Evolutionary conservation across 2,888 invertebrate genomes (phyloP).

Genomic region (Hypena proboscidalis): DNA sequence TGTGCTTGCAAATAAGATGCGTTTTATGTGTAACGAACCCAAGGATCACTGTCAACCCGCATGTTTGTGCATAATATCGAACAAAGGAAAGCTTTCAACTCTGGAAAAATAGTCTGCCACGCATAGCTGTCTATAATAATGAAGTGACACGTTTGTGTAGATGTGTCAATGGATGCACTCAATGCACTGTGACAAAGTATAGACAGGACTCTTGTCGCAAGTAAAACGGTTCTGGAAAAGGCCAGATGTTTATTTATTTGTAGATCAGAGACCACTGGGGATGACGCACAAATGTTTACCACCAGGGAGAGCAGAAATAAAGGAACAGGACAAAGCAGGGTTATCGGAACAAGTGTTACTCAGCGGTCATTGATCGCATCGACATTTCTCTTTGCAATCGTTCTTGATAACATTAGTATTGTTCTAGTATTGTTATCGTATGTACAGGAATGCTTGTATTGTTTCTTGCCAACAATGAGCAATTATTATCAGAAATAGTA

Average conservation of each 20-base stretch:
- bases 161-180: background rate
- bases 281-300: conserved; percentile 81
- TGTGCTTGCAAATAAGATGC: conserved; percentile 37
- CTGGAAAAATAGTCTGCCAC: conserved; percentile 15
- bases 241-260: conserved; percentile 75
- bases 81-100: conserved; percentile 21
- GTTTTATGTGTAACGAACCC: conserved; percentile 21
- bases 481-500: conserved; percentile 39
- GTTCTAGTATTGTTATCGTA: conserved; percentile 57
- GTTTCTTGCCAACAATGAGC: conserved; percentile 41
- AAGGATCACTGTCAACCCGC: conserved; percentile 30
- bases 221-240: conserved; percentile 43
- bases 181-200: conserved; percentile 15
- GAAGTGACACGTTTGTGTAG: background rate
- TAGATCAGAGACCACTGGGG: conserved; percentile 68
- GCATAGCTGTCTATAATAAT: background rate
- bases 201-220: conserved; percentile 36
- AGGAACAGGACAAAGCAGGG: conserved; percentile 64
- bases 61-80: conserved; percentile 29
- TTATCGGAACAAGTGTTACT: conserved; percentile 67
- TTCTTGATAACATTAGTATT: conserved; percentile 68
- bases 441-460: conserved; percentile 45
- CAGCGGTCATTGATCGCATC: conserved; percentile 70
- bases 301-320: conserved; percentile 78
- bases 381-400: conserved; percentile 60